phyloP scores from a whole-genome alignment of 1,140 invertebrate species.

The Apis cerana region DNA sequence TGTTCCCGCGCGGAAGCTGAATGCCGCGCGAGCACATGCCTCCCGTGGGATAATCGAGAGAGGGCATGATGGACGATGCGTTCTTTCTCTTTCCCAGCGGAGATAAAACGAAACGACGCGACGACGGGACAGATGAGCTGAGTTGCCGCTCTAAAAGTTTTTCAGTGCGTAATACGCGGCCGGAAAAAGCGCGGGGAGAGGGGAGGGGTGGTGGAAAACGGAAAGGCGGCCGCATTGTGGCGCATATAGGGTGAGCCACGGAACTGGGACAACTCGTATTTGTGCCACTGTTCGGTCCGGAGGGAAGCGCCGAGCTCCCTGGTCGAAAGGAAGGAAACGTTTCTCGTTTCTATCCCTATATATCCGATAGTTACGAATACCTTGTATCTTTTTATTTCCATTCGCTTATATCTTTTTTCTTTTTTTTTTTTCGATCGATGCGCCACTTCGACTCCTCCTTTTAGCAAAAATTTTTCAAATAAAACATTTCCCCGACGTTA shows the following conservation, averaged over 20 bases:
- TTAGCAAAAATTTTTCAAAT: no score
- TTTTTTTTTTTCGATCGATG: no score
- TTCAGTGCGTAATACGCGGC: conserved; percentile 63
- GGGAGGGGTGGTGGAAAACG: conserved; percentile 34
- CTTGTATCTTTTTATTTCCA: not conserved
- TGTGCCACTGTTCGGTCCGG: conserved; percentile 29
- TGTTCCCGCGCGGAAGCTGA: conserved; percentile 39
- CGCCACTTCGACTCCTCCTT: not conserved
- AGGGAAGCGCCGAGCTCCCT: conserved; percentile 3
- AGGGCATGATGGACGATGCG: conserved; percentile 64
- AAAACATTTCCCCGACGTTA: no score
- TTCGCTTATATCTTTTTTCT: not conserved
- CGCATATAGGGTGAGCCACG: conserved; percentile 38
- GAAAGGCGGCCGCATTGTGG: conserved; percentile 47
- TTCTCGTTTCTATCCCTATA: not conserved
- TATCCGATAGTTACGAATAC: not conserved
- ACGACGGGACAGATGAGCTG: conserved; percentile 42
- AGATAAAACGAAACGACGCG: conserved; percentile 47
- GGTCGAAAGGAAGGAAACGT: conserved; percentile 21
- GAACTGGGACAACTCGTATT: conserved; percentile 39
- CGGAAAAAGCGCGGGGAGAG: conserved; percentile 1
- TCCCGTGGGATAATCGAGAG: conserved; percentile 66
- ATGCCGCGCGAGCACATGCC: conserved; percentile 36
- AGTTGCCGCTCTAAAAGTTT: conserved; percentile 61
- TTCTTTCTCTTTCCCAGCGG: conserved; percentile 48